A percentile compares a stretch with the other conserved stretches of the same genome.
phyloP scores from a whole-genome alignment of 92 coral and sea anemone species.

The Epizoanthus rinbou region DNA sequence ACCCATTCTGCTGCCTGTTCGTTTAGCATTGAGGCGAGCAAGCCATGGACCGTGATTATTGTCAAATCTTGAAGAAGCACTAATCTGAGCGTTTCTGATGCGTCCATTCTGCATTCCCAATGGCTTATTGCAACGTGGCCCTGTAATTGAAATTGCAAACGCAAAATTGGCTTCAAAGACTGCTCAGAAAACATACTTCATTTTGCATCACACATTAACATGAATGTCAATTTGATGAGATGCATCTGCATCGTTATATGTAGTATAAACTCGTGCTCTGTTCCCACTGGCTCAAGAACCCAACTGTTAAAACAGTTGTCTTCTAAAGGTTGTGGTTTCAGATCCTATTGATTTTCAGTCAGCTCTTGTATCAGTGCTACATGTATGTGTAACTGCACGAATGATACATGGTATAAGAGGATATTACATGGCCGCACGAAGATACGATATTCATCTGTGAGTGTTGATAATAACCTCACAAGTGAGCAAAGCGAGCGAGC shows the following conservation, averaged over 20 bases:
- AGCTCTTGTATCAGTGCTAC: background rate
- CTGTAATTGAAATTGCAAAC: constrained; percentile 1
- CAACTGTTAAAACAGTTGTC: no score
- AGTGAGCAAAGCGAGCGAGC: no score
- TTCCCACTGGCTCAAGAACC: no score
- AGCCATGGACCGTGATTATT: constrained; percentile 53
- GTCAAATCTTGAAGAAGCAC: constrained; percentile 59
- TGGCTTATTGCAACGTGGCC: constrained; percentile 64
- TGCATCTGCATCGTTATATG: no score
- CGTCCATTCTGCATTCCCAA: constrained; percentile 63
- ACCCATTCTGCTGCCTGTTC: constrained; percentile 57
- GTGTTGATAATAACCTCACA: no score
- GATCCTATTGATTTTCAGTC: background rate
- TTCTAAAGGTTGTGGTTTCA: no score
- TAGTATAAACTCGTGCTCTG: no score
- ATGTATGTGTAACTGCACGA: background rate
- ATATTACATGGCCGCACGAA: no score
- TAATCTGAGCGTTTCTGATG: constrained; percentile 51
- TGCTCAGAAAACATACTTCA: background rate
- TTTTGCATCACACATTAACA: background rate
- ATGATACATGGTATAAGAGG: no score
- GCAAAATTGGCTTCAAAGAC: background rate
- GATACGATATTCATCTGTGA: no score
- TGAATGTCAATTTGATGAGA: no score
- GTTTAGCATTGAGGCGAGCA: constrained; percentile 57